Percentiles rank a stretch among this genome's conserved stretches.
Evolutionary conservation across 2,113 vertebrate genomes (phyloP).

Genomic region (Crocuta crocuta): DNA sequence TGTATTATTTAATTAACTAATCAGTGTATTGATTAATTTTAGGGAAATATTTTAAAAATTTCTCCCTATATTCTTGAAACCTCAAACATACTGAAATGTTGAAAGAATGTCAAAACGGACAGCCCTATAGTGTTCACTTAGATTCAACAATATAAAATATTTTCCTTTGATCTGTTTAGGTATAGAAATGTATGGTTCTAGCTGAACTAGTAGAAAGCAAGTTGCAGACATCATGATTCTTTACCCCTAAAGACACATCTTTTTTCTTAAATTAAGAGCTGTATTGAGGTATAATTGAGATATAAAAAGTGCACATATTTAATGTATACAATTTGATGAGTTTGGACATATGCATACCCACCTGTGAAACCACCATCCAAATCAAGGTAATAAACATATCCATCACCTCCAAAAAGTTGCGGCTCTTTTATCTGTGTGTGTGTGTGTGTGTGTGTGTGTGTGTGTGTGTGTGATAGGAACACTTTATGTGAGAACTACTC

Average conservation of each 20-base stretch:
- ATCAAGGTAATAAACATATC: neutral
- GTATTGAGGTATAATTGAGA: neutral
- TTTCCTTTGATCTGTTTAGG: neutral
- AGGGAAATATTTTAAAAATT: neutral
- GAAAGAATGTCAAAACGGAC: neutral
- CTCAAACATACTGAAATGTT: neutral
- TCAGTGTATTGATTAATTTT: neutral
- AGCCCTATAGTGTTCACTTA: neutral
- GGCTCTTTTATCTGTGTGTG: neutral
- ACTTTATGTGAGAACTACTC: neutral
- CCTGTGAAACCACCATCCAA: neutral
- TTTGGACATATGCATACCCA: neutral
- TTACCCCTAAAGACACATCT: neutral
- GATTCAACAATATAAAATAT: neutral
- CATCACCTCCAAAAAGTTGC: neutral
- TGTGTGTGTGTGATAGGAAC: neutral
- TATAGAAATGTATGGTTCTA: slow-evolving; percentile 4
- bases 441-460: neutral
- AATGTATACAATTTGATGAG: neutral
- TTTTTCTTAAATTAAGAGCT: neutral
- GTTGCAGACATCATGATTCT: neutral
- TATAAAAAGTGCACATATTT: neutral
- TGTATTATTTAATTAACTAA: neutral
- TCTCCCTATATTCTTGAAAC: slow-evolving; percentile 8
- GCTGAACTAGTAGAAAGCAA: neutral